Evolutionary conservation across 2,797 vertebrate species (phyloP).

Genomic region (Hippopotamyrus pictus): DNA sequence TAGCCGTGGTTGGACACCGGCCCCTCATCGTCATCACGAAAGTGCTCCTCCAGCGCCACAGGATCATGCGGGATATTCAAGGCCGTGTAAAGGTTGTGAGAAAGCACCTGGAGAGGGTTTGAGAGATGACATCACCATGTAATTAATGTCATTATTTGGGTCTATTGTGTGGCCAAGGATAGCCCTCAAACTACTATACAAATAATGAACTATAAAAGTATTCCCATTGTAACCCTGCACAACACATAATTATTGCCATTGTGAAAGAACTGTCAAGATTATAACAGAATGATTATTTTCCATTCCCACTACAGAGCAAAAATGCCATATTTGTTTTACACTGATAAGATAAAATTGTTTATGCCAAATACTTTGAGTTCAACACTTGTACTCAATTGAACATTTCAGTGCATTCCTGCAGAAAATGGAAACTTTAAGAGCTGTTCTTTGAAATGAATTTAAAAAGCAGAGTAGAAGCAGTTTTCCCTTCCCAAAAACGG

Average conservation of each 20-base stretch:
- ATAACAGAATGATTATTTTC: not conserved
- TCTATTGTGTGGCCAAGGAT: not conserved
- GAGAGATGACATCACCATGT: not conserved
- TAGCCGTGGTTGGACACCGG: slow-evolving; percentile 82
- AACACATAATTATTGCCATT: not conserved
- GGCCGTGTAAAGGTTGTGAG: slow-evolving; percentile 79
- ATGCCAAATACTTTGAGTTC: not conserved
- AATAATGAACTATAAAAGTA: not conserved
- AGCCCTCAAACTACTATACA: not conserved
- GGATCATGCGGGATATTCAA: slow-evolving; percentile 83
- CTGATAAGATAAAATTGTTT: not conserved
- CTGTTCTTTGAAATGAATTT: not conserved
- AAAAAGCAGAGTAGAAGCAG: not conserved
- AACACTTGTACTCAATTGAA: not conserved
- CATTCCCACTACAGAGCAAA: not conserved
- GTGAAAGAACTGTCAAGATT: not conserved
- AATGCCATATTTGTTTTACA: not conserved
- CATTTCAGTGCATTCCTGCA: not conserved
- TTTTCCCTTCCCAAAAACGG: not conserved
- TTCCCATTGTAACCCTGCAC: not conserved
- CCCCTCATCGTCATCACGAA: slow-evolving; percentile 76
- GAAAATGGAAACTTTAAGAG: not conserved
- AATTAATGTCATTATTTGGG: not conserved
- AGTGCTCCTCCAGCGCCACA: slow-evolving; percentile 77
- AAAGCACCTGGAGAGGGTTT: slow-evolving; percentile 66